phyloP scores from a whole-genome alignment of 2,888 invertebrate species.

The Drosophila bunnanda region DNA sequence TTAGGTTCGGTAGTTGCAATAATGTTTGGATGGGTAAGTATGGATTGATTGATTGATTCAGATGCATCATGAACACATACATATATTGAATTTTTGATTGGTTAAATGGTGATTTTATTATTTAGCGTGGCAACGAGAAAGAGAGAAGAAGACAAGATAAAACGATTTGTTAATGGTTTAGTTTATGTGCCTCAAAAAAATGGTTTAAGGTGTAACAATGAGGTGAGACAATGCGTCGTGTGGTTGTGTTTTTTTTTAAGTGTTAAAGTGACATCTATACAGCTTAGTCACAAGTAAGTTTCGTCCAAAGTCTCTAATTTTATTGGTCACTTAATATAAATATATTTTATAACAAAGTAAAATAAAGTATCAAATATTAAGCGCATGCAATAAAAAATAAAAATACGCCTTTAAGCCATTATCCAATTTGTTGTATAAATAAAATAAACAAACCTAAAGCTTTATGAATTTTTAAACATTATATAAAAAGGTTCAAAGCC shows the following conservation, averaged over 20 bases:
- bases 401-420: not conserved
- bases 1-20: slow-evolving; percentile 33
- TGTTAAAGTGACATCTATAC: not conserved
- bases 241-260: not conserved
- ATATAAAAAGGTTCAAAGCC: not conserved
- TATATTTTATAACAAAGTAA: not conserved
- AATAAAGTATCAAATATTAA: not conserved
- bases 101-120: slow-evolving; percentile 55
- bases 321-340: not conserved
- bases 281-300: not conserved
- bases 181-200: slow-evolving; percentile 48
- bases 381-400: not conserved
- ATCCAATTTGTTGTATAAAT: not conserved
- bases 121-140: slow-evolving; percentile 71
- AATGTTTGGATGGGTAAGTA: slow-evolving; percentile 35
- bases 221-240: slow-evolving; percentile 10
- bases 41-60: slow-evolving; percentile 23
- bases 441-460: not conserved
- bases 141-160: slow-evolving; percentile 78
- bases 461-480: not conserved
- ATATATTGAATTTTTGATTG: slow-evolving; percentile 26
- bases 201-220: slow-evolving; percentile 4
- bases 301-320: not conserved
- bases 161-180: slow-evolving; percentile 77
- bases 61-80: slow-evolving; percentile 42